These are phyloP conservation scores for Suillia variegata DNA, from an alignment of 2,888 invertebrate genomes.

Conservation along the genomic window DNA sequence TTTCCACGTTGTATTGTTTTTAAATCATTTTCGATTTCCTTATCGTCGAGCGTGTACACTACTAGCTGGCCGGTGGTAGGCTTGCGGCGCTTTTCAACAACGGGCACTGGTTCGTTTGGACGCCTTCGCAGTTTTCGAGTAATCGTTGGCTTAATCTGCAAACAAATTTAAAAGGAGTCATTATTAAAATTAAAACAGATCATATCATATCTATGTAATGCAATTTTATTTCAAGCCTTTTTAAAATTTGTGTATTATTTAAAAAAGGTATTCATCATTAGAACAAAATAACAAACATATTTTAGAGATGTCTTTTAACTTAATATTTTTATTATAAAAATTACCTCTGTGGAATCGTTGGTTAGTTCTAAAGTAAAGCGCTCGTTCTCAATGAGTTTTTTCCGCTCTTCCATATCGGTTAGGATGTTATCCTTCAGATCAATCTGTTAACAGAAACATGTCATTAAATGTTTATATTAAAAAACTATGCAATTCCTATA, in stretches of 20 bases:
- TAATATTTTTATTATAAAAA: neutral
- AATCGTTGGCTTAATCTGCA: conserved; percentile 90
- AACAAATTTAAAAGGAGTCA: neutral
- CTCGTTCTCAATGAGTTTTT: conserved; percentile 87
- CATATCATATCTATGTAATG: too few relatives aligned
- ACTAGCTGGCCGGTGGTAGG: conserved; percentile 85
- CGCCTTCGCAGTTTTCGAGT: conserved; percentile 89
- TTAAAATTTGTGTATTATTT: too few relatives aligned
- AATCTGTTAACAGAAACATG: conserved; percentile 37
- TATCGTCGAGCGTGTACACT: conserved; percentile 84
- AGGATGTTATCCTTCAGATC: conserved; percentile 88
- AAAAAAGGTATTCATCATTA: too few relatives aligned
- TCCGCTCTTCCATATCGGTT: conserved; percentile 90
- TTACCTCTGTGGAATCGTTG: conserved; percentile 82
- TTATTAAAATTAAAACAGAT: neutral
- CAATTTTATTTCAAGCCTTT: too few relatives aligned
- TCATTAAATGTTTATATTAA: neutral
- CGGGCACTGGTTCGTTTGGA: conserved; percentile 92
- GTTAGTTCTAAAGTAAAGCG: conserved; percentile 87
- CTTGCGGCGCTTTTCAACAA: conserved; percentile 84
- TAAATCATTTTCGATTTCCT: conserved; percentile 85
- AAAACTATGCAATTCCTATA: neutral
- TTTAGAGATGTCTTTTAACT: too few relatives aligned
- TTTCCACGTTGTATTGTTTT: conserved; percentile 75
- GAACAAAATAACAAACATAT: too few relatives aligned